Evolutionary conservation across 2,888 invertebrate genomes (phyloP).

Genomic region (Thumatha senex): DNA sequence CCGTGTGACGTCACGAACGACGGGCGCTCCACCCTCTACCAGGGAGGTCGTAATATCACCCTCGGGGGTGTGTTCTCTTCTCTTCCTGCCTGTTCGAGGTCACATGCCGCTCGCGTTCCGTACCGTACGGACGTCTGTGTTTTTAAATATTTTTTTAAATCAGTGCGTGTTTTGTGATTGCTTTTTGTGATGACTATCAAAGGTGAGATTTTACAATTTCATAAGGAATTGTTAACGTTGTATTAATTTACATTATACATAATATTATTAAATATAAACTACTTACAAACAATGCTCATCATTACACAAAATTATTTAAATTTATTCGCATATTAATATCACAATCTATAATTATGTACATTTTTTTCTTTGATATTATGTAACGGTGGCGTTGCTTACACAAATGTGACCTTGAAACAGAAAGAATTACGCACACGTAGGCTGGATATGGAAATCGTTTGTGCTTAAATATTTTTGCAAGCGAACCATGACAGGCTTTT

Average conservation of each 20-base stretch:
- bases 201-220: conserved; percentile 50
- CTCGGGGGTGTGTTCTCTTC: conserved; percentile 68
- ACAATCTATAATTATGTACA: conserved; percentile 5
- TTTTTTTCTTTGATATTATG: conserved; percentile 37
- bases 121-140: conserved; percentile 55
- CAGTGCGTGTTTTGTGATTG: conserved; percentile 37
- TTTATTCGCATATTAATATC: too few relatives aligned
- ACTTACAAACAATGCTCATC: too few relatives aligned
- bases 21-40: conserved; percentile 45
- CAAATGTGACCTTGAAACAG: conserved; percentile 43
- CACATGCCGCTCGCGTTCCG: conserved; percentile 63
- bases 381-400: conserved; percentile 46
- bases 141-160: conserved; percentile 26
- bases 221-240: neutral
- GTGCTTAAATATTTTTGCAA: conserved; percentile 35
- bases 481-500: conserved; percentile 17
- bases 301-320: too few relatives aligned
- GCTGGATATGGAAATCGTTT: conserved; percentile 20
- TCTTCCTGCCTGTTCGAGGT: conserved; percentile 61
- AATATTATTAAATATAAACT: neutral
- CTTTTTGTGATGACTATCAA: conserved; percentile 63
- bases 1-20: conserved; percentile 81
- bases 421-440: conserved; percentile 26
- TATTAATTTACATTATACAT: neutral
- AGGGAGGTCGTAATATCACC: conserved; percentile 48